phyloP scores from a whole-genome alignment of 2,888 invertebrate species.

The Napeogenes sylphis region DNA sequence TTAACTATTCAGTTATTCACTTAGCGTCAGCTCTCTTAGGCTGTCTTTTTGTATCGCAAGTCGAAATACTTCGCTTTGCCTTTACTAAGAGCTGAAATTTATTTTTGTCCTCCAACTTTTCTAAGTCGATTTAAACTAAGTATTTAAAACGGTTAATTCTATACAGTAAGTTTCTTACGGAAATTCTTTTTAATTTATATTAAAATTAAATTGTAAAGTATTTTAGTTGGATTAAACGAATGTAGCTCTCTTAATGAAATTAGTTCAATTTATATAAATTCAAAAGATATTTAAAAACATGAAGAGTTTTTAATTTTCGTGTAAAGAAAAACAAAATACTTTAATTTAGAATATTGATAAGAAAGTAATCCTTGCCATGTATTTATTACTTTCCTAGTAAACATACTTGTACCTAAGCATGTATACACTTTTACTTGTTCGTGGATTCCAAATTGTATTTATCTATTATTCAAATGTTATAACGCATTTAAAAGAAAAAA shows the following conservation, averaged over 20 bases:
- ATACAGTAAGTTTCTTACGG: slow-evolving; percentile 19
- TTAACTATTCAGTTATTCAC: slow-evolving; percentile 77
- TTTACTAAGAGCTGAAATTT: slow-evolving; percentile 38
- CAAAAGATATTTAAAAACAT: too few relatives aligned
- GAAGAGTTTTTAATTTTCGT: too few relatives aligned
- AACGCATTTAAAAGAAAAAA: too few relatives aligned
- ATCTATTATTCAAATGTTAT: too few relatives aligned
- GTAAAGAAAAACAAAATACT: too few relatives aligned
- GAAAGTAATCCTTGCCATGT: too few relatives aligned
- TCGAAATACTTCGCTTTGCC: slow-evolving; percentile 49
- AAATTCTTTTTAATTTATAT: neutral
- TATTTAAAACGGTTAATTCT: slow-evolving; percentile 55
- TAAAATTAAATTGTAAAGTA: neutral
- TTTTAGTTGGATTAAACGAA: neutral
- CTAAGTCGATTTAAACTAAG: slow-evolving; percentile 39
- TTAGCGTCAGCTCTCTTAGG: slow-evolving; percentile 63
- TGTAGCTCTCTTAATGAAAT: neutral
- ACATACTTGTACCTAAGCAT: too few relatives aligned
- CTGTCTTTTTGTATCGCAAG: slow-evolving; percentile 65
- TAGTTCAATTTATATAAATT: too few relatives aligned
- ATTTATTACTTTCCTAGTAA: too few relatives aligned
- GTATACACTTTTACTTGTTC: too few relatives aligned
- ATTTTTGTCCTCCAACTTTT: slow-evolving; percentile 35
- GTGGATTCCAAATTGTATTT: too few relatives aligned
- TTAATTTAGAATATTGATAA: too few relatives aligned